Conservation (phyloP, 1,140 invertebrate species). For the Bombus superbus region DNA sequence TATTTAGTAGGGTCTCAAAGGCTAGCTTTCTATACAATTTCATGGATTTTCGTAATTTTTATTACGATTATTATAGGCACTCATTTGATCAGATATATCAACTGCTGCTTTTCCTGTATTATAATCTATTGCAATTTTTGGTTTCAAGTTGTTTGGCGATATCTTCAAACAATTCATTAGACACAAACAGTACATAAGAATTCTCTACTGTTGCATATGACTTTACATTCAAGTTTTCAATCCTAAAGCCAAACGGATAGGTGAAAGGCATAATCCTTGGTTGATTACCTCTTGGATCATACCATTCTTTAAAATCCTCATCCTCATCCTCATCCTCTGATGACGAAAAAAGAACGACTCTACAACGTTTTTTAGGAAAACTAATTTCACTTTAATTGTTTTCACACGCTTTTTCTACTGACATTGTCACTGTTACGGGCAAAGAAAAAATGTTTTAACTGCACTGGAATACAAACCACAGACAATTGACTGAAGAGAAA, state of each 20-base stretch:
- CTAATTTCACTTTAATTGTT: conserved; percentile 7
- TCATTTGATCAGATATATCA: neutral
- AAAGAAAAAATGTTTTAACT: conserved; percentile 32
- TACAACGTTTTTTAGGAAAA: neutral
- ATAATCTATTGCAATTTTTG: neutral
- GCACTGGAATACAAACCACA: conserved; percentile 8
- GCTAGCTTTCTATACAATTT: too few species aligned
- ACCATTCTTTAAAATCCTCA: neutral
- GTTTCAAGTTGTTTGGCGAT: neutral
- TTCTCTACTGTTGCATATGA: too few species aligned
- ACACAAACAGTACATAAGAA: too few species aligned
- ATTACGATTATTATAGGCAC: neutral
- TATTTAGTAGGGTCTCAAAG: too few species aligned
- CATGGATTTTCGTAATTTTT: neutral
- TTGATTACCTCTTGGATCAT: neutral
- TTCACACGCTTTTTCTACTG: conserved; percentile 14
- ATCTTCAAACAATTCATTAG: too few species aligned
- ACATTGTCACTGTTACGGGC: conserved; percentile 25
- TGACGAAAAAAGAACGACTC: neutral
- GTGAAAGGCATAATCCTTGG: neutral
- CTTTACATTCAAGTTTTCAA: neutral
- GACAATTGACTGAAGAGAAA: neutral
- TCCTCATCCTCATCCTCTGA: neutral
- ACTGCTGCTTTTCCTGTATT: neutral
- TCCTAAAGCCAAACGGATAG: neutral